Base-by-base conservation (phyloP, 2,797 vertebrate genomes). In the Enteromius paludinosus region DNA sequence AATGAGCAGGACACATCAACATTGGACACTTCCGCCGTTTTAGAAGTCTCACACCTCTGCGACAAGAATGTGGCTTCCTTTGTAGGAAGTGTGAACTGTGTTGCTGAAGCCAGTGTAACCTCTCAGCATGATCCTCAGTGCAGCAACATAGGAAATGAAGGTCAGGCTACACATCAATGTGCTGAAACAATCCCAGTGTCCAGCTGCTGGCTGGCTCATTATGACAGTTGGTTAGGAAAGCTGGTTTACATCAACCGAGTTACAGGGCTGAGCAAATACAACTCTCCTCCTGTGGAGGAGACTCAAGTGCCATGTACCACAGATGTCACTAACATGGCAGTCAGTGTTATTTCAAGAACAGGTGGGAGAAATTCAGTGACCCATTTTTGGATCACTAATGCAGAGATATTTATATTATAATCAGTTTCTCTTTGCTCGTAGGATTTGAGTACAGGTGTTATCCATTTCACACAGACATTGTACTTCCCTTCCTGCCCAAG, bases 401-500 rank as follows among this genome's bases (percentile, higher is more conserved):
- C 23, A n/a, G 18, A 47, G 25, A 47, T 71, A 47, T 65, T 74
- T 38, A 56, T 65, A 10, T 28, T 35, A 75, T 56, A 75, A 82
- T 66, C n/a, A 30, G 68, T 61, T 49, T 88, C 81, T 87, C 86
- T 90, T 92, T 82, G 84, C 83, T 86, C 84, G 88, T 92, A 99
- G 98, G 98, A 43, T 89, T 94, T 93, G 96, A 96, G 90, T 96
- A 95, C 94, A 96, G 93, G 87, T 97, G 97, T 91, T 96, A 98
- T 91, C 97, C 97, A 18, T 99, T 99, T 94, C 96, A 96, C 90
- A 94, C 94, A 91, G 94, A 96, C 86, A 88, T 93, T 92, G 92
- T 98, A 86, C 93, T 96, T 89, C 97, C 98, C 68, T 99, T 99
- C 90, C 93, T 99, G 86, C 97, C 96, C 84, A 96, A 95, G 92